Base-by-base conservation (phyloP, 2,797 vertebrate genomes). In the Heteromormyrus szaboi region DNA sequence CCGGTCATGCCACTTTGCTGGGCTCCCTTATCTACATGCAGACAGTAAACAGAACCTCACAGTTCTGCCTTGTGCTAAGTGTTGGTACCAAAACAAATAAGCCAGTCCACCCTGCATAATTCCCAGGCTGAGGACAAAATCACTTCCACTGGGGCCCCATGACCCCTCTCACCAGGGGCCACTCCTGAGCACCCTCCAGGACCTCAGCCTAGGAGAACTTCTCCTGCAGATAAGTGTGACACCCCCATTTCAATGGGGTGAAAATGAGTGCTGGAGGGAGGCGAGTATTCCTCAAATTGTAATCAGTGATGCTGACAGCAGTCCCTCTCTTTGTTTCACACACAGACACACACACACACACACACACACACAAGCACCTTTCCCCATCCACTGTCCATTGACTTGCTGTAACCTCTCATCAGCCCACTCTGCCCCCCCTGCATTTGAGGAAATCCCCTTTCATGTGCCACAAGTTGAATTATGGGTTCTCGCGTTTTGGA, bases 41-140 rank as follows among this genome's bases (percentile, higher is more conserved):
- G 86, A 68, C 88, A 87, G 85, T 90, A 88, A 90, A 90, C 88
- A 88, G 76, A 91, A 90, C 88, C 89, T 85, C 59, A 88, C 22
- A 85, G 79, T 90, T 85, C 86, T 72, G 50, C 62, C 54, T 88
- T 84, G 89, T 84, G 85, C 88, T 81, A 91, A 89, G 9, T 76
- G 76, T 83, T 53, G 85, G 88, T 81, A 90, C 89, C 59, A 89
- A 46, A 91, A 90, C 88, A 37, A 72, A 72, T 33, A 72, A 2
- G 29, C 29, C 12, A 0, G 65, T 29, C 25, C 29, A 12, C 29
- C 29, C 29, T 12, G 62, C 25, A 68, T 68, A 68, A 29, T 68
- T 33, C 65, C 11, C 65, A 33, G 29, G 65, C 65, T 4, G 2
- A 4, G 29, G 11, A 72, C 11, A 33, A 33, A 33, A 29, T 37